Evolutionary conservation across 2,797 vertebrate species (phyloP).

Genomic region (Microcaecilia unicolor): DNA sequence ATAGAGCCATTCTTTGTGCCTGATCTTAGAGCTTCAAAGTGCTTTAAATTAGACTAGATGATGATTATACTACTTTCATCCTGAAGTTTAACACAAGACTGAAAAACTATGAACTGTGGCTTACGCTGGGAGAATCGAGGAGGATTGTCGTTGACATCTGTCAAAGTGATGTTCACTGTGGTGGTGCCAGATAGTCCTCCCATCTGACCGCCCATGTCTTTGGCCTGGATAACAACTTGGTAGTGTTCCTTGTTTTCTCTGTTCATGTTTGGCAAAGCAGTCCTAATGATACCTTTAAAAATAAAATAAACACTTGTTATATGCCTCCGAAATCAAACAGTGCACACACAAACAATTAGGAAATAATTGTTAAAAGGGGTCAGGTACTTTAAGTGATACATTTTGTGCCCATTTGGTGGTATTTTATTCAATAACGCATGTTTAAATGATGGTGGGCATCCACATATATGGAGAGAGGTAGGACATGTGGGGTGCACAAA

Average conservation of each 20-base stretch:
- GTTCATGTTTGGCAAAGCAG: constrained; percentile 86
- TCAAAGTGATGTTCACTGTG: constrained; percentile 79
- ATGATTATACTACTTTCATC: constrained; percentile 12
- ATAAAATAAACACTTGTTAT: constrained; percentile 5
- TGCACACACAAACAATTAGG: too few relatives aligned
- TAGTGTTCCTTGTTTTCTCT: constrained; percentile 86
- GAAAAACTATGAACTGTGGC: constrained; percentile 27
- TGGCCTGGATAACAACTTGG: constrained; percentile 89
- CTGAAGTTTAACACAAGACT: constrained; percentile 7
- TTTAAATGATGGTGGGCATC: too few relatives aligned
- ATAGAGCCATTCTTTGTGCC: constrained; percentile 24
- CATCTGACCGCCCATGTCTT: constrained; percentile 92
- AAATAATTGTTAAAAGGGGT: too few relatives aligned
- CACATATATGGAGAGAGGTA: too few relatives aligned
- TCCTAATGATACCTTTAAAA: constrained; percentile 78
- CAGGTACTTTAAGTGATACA: too few relatives aligned
- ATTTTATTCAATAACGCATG: too few relatives aligned
- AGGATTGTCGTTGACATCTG: constrained; percentile 88
- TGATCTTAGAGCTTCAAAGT: constrained; percentile 53
- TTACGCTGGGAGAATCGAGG: constrained; percentile 83
- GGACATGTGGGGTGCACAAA: too few relatives aligned
- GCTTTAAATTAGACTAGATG: constrained; percentile 61
- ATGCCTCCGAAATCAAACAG: not conserved
- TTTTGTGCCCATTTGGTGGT: too few relatives aligned
- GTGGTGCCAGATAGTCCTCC: constrained; percentile 84